phyloP scores from a whole-genome alignment of 2,797 vertebrate genomes.

The Dendrocincla fuliginosa region DNA sequence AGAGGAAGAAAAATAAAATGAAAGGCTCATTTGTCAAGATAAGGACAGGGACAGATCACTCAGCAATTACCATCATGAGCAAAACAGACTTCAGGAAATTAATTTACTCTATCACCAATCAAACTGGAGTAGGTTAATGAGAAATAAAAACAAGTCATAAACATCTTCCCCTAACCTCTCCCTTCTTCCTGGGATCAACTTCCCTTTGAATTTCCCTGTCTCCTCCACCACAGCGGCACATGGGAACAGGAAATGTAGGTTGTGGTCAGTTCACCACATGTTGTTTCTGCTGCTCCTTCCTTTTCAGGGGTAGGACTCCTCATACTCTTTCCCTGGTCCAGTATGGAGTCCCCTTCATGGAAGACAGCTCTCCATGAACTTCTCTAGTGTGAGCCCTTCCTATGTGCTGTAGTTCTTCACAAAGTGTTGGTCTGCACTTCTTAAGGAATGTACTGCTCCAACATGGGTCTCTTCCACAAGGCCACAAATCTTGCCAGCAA shows the following conservation, averaged over 20 bases:
- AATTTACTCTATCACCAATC: not conserved
- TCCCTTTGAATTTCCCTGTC: not conserved
- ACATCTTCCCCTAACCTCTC: accelerated
- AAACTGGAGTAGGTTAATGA: not conserved
- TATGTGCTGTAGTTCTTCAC: not conserved
- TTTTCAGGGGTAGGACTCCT: not conserved
- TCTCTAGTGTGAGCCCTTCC: not conserved
- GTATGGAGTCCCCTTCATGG: accelerated
- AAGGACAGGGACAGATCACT: not conserved
- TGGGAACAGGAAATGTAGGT: not conserved
- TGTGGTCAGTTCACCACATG: not conserved
- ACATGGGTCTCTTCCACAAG: no score
- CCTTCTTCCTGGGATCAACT: not conserved
- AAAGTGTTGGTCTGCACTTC: no score
- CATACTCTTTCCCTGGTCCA: not conserved
- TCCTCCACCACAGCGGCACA: not conserved
- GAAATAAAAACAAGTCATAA: not conserved
- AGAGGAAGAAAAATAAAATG: not conserved
- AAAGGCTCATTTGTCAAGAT: not conserved
- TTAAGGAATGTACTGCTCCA: not conserved
- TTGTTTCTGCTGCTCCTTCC: not conserved
- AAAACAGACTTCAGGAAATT: not conserved
- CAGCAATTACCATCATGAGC: not conserved
- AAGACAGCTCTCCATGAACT: no score
- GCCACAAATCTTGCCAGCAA: not conserved